Evolutionary conservation across 2,113 vertebrate species (phyloP).

Genomic region (Epinephelus moara): DNA sequence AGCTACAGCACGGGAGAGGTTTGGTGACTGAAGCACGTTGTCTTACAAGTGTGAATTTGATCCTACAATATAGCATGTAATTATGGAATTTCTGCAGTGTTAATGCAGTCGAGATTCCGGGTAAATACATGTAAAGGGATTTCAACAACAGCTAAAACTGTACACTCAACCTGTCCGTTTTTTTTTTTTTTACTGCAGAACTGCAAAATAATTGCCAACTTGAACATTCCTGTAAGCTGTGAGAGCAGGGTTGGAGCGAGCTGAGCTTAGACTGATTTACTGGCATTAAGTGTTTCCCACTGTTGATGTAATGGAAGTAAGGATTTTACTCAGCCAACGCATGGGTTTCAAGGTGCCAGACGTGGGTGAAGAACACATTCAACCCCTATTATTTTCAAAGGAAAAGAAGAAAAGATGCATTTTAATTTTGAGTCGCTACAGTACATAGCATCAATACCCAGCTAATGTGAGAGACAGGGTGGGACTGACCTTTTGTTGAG

Average conservation of each 20-base stretch:
- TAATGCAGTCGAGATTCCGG: conserved; percentile 13
- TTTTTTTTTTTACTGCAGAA: conserved; percentile 21
- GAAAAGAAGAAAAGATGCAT: conserved; percentile 7
- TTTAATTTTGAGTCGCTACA: not conserved
- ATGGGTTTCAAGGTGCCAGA: conserved; percentile 23
- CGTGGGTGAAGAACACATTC: conserved; percentile 12
- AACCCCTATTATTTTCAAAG: not conserved
- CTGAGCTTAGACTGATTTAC: conserved; percentile 49
- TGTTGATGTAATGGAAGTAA: conserved; percentile 64
- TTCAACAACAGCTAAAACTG: conserved; percentile 27
- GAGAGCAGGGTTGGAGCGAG: conserved; percentile 46
- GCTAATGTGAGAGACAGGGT: not conserved
- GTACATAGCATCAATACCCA: conserved; percentile 1
- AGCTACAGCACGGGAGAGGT: not conserved
- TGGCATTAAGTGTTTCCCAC: conserved; percentile 55
- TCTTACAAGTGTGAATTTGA: conserved; percentile 29
- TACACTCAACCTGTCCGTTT: not conserved
- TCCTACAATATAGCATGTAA: conserved; percentile 24
- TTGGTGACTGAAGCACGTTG: not conserved
- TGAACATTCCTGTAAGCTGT: conserved; percentile 50
- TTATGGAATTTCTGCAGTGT: conserved; percentile 21
- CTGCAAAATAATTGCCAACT: conserved; percentile 43
- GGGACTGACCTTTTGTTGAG: conserved; percentile 6
- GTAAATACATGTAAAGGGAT: conserved; percentile 40
- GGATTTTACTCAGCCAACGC: conserved; percentile 19